Conservation (phyloP, 2,888 invertebrate genomes). For the Ochropleura plecta region DNA sequence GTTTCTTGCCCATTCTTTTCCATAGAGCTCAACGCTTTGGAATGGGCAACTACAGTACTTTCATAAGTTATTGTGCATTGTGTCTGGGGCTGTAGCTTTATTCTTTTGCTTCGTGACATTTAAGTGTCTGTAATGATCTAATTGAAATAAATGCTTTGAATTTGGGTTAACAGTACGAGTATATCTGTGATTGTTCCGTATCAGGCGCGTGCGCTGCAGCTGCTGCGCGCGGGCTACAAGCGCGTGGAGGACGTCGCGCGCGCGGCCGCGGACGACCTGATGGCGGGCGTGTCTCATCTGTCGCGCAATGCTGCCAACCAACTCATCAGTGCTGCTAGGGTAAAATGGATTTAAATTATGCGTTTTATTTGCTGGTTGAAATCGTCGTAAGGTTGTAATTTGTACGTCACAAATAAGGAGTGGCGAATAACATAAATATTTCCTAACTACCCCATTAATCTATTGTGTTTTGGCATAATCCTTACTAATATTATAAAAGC, state of each 20-base stretch:
- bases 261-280: constrained; percentile 92
- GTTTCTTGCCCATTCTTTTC: no score
- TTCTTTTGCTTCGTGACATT: no score
- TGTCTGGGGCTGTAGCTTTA: no score
- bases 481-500: not conserved
- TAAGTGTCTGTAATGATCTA: no score
- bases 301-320: constrained; percentile 93
- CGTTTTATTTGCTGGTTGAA: not conserved
- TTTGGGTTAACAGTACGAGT: not conserved
- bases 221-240: constrained; percentile 95
- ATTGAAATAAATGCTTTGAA: no score
- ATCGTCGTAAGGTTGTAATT: not conserved
- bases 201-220: constrained; percentile 95
- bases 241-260: constrained; percentile 94
- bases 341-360: constrained; percentile 72
- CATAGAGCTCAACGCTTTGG: no score
- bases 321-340: constrained; percentile 97
- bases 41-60: no score
- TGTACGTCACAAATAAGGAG: not conserved
- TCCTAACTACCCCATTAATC: not conserved
- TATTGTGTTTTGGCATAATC: not conserved
- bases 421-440: not conserved
- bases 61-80: no score
- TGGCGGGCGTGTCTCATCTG: constrained; percentile 92
- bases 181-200: not conserved